Evolutionary conservation across 1,140 invertebrate genomes (phyloP).

Genomic region (Tetragnatha versicolor): DNA sequence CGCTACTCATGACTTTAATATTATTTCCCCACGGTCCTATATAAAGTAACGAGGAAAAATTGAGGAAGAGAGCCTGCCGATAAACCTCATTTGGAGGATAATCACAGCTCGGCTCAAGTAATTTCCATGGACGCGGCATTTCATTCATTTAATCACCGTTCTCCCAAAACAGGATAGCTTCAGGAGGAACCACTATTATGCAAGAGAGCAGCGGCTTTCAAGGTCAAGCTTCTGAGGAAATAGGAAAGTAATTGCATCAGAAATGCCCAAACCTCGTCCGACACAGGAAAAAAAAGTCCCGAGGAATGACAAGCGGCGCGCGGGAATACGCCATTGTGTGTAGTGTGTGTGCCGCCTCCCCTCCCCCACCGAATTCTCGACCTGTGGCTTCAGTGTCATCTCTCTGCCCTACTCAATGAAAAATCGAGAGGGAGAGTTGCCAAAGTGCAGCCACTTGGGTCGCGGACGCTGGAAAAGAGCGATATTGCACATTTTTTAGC

Average conservation of each 20-base stretch:
- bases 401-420: conserved; percentile 16
- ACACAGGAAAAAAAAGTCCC: conserved; percentile 2
- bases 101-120: too few species aligned
- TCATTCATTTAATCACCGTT: too few species aligned
- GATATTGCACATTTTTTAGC: too few species aligned
- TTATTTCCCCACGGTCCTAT: too few species aligned
- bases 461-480: too few species aligned
- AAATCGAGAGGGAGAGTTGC: neutral
- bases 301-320: too few species aligned
- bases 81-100: too few species aligned
- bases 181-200: conserved; percentile 26
- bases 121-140: too few species aligned
- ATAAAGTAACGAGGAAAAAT: too few species aligned
- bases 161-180: neutral
- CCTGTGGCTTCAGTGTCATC: conserved; percentile 30
- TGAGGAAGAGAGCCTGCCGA: too few species aligned
- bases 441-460: too few species aligned
- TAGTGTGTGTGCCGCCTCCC: conserved; percentile 27
- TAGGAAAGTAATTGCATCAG: conserved; percentile 38
- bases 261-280: conserved; percentile 21
- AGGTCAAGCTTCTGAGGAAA: conserved; percentile 44
- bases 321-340: conserved; percentile 48
- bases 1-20: too few species aligned
- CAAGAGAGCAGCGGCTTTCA: conserved; percentile 32
- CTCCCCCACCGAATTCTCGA: conserved; percentile 44